Percentiles rank a stretch among this genome's conserved stretches.
phyloP scores from a whole-genome alignment of 2,113 vertebrate species.

The Grammomys dolichurus region DNA sequence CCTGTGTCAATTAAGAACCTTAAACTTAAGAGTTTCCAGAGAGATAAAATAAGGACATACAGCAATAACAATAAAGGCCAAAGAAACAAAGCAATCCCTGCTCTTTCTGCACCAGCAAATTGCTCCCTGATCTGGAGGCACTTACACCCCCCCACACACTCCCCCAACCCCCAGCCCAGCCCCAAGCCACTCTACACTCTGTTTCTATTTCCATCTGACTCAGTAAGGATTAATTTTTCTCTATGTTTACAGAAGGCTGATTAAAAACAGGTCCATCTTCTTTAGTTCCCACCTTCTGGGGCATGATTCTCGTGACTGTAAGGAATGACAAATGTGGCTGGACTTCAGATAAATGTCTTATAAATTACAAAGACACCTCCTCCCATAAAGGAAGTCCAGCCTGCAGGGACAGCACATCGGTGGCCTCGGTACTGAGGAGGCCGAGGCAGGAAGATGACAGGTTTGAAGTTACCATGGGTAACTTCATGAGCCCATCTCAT shows the following conservation, averaged over 20 bases:
- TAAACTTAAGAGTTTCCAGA: neutral
- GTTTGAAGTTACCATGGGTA: neutral
- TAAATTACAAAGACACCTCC: neutral
- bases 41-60: slow-evolving; percentile 2
- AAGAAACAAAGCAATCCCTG: neutral
- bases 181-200: neutral
- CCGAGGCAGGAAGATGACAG: neutral
- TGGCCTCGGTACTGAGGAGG: neutral
- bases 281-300: neutral
- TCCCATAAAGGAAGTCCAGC: neutral
- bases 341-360: neutral
- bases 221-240: neutral
- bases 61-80: neutral
- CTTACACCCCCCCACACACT: neutral
- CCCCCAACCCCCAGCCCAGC: neutral
- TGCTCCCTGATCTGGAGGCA: neutral
- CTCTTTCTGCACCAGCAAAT: neutral
- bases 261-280: neutral
- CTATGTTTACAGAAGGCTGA: neutral
- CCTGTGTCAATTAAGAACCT: neutral
- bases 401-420: too few species aligned
- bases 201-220: slow-evolving; percentile 34
- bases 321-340: neutral
- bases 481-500: neutral
- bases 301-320: neutral